A percentile compares a stretch with the other conserved stretches of the same genome.
These are phyloP conservation scores for Eclectus roratus DNA, from an alignment of 2,113 vertebrate species.

Conservation along the genomic window DNA sequence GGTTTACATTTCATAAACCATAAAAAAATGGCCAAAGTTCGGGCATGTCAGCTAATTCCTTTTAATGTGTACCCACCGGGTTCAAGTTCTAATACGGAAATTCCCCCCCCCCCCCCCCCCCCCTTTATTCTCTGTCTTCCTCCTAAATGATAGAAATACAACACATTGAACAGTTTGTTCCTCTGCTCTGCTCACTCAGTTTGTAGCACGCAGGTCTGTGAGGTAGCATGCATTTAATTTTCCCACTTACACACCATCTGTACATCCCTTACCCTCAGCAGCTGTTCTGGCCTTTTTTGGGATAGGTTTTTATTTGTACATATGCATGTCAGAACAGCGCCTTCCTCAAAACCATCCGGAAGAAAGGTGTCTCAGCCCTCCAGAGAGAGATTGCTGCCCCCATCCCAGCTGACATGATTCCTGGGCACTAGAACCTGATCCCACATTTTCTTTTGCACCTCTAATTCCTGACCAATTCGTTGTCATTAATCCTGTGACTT, in stretches of 20 bases:
- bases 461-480: not conserved
- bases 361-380: not conserved
- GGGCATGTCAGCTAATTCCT: too few species aligned
- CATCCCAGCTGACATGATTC: not conserved
- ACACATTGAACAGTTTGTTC: not conserved
- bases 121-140: not conserved
- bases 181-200: not conserved
- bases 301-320: not conserved
- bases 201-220: not conserved
- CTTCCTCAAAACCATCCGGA: not conserved
- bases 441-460: not conserved
- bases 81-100: too few species aligned
- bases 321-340: not conserved
- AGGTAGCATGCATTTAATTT: not conserved
- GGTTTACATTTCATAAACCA: too few species aligned
- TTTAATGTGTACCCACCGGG: too few species aligned
- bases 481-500: not conserved
- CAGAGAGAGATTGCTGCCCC: not conserved
- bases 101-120: fast-evolving
- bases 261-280: not conserved
- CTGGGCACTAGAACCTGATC: not conserved
- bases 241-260: not conserved
- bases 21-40: too few species aligned
- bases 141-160: not conserved
- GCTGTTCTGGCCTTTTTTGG: not conserved